Percentiles rank a stretch among this genome's conserved stretches.
Conservation (phyloP, 1,140 invertebrate species). For the Vollenhovia emeryi region DNA sequence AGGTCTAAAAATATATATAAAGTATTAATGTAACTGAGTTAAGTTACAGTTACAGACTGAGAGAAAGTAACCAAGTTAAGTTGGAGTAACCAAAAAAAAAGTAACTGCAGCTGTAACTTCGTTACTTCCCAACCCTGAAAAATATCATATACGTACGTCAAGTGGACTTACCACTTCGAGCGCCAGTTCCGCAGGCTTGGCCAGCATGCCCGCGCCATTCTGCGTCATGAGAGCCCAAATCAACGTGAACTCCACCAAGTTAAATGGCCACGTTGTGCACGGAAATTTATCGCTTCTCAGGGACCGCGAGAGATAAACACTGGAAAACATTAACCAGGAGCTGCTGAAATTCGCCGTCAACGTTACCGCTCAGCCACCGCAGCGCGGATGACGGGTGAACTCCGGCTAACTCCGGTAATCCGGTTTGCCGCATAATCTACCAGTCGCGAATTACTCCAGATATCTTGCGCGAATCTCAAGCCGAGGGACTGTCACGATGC, state of each 20-base stretch:
- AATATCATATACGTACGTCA: neutral
- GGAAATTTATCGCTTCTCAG: constrained; percentile 74
- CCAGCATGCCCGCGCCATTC: constrained; percentile 9
- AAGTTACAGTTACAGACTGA: too few species aligned
- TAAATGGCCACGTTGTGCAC: constrained; percentile 80
- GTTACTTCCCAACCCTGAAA: neutral
- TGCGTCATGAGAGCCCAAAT: constrained; percentile 73
- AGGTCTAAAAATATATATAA: too few species aligned
- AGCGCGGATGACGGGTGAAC: constrained; percentile 12
- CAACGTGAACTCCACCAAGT: constrained; percentile 76
- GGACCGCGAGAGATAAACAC: constrained; percentile 78
- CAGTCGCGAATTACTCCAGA: constrained; percentile 19
- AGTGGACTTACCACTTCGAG: constrained; percentile 54
- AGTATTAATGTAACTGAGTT: too few species aligned
- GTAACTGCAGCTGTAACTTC: too few species aligned
- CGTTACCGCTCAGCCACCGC: neutral
- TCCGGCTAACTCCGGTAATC: constrained; percentile 31
- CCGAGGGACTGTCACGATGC: neutral
- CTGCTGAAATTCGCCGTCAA: constrained; percentile 42
- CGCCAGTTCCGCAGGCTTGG: neutral
- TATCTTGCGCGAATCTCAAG: constrained; percentile 16
- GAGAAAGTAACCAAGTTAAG: too few species aligned
- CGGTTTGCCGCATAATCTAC: constrained; percentile 40
- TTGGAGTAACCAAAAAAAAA: too few species aligned
- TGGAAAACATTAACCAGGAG: constrained; percentile 62